phyloP scores from a whole-genome alignment of 2,113 vertebrate genomes.

The Burhinus bistriatus region DNA sequence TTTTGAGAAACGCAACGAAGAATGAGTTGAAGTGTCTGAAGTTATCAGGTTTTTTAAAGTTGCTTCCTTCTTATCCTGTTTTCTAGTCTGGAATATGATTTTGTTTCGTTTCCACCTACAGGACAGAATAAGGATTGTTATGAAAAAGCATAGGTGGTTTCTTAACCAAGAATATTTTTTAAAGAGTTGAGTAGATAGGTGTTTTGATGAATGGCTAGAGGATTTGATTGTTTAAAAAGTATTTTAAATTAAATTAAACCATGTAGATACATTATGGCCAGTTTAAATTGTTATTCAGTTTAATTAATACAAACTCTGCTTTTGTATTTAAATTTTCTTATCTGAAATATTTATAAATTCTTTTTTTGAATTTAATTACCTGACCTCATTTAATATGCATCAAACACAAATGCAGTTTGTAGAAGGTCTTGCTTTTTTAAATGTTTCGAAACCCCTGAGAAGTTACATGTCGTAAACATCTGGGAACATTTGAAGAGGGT shows the following conservation, averaged over 20 bases:
- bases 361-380: constrained; percentile 79
- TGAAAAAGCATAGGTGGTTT: constrained; percentile 56
- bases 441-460: constrained; percentile 70
- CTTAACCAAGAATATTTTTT: constrained; percentile 53
- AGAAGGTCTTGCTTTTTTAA: constrained; percentile 79
- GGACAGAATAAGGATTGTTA: constrained; percentile 47
- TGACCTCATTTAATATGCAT: constrained; percentile 79
- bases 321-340: constrained; percentile 86
- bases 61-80: constrained; percentile 70
- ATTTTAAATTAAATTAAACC: constrained; percentile 72
- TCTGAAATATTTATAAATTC: constrained; percentile 81
- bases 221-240: constrained; percentile 59
- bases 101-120: constrained; percentile 58
- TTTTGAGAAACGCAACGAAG: constrained; percentile 67
- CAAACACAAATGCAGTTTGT: constrained; percentile 71
- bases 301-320: constrained; percentile 73
- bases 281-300: constrained; percentile 74
- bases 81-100: constrained; percentile 66
- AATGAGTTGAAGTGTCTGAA: constrained; percentile 71
- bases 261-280: constrained; percentile 67
- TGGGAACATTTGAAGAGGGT: constrained; percentile 73
- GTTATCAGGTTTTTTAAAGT: constrained; percentile 69
- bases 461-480: constrained; percentile 57
- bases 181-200: constrained; percentile 42
- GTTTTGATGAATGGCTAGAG: constrained; percentile 61